Percentiles rank a stretch among this genome's conserved stretches.
Conservation (phyloP, 2,797 vertebrate genomes). For the Carduelis carduelis region DNA sequence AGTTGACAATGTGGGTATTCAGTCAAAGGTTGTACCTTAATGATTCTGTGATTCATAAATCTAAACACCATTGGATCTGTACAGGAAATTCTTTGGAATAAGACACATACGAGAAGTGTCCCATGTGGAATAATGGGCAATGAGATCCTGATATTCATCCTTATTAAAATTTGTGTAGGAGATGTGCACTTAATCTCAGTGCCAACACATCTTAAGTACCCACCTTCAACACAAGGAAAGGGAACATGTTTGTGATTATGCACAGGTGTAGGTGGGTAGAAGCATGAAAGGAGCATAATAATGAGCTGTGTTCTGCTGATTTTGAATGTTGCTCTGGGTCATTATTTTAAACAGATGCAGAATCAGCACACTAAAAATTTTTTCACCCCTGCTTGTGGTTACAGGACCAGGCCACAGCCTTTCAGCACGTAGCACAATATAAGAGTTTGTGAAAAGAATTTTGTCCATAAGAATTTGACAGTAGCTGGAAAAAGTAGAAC, state of each 20-base stretch:
- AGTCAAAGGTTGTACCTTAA: background rate
- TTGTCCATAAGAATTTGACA: background rate
- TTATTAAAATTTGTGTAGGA: background rate
- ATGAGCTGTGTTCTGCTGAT: background rate
- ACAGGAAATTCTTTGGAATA: background rate
- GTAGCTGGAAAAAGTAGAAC: background rate
- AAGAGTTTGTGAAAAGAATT: background rate
- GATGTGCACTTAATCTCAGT: background rate
- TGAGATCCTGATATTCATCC: background rate
- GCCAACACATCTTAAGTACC: background rate
- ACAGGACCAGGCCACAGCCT: background rate
- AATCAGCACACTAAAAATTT: background rate
- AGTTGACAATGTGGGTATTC: background rate
- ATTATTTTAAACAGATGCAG: background rate
- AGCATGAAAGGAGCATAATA: background rate
- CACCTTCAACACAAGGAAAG: background rate
- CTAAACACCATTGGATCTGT: background rate
- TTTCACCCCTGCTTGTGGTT: background rate
- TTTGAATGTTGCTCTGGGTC: background rate
- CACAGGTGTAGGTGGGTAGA: background rate
- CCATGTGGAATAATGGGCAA: background rate
- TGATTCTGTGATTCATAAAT: background rate
- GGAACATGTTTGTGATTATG: background rate
- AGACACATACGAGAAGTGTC: background rate
- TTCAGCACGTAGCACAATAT: background rate